phyloP scores from a whole-genome alignment of 2,797 vertebrate genomes.

The Pelobates cultripes region DNA sequence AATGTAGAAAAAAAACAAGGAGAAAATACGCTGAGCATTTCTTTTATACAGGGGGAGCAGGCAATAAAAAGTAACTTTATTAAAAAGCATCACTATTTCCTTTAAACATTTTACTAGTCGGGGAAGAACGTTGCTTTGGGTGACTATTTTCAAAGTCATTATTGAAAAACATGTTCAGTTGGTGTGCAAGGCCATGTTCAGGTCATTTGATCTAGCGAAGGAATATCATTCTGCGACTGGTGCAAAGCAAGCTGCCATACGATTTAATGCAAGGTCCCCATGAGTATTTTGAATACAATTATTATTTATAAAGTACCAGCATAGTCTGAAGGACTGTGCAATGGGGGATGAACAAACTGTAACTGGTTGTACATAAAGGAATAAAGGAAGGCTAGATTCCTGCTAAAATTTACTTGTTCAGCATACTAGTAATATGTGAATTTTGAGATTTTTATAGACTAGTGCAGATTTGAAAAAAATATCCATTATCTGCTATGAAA shows the following conservation, averaged over 20 bases:
- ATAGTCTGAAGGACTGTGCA: too few relatives aligned
- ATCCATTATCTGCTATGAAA: too few relatives aligned
- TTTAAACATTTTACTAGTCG: slow-evolving; percentile 46
- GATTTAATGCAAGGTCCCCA: slow-evolving; percentile 26
- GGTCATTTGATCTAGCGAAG: slow-evolving; percentile 30
- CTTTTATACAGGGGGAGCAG: slow-evolving; percentile 49
- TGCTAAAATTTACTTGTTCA: too few relatives aligned
- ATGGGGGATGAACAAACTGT: too few relatives aligned
- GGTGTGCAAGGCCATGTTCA: slow-evolving; percentile 45
- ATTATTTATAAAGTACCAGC: too few relatives aligned
- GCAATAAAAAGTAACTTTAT: slow-evolving; percentile 55
- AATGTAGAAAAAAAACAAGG: slow-evolving; percentile 41
- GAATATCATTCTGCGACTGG: slow-evolving; percentile 7
- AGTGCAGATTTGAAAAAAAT: too few relatives aligned
- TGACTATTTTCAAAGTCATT: slow-evolving; percentile 52
- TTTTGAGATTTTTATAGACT: too few relatives aligned
- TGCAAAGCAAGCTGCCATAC: slow-evolving; percentile 16
- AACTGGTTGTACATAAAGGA: too few relatives aligned
- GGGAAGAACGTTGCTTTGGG: slow-evolving; percentile 49
- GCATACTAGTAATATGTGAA: too few relatives aligned
- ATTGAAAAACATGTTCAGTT: slow-evolving; percentile 44
- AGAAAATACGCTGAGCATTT: slow-evolving; percentile 53
- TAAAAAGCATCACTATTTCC: slow-evolving; percentile 54
- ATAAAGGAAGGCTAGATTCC: too few relatives aligned
- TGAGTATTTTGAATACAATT: slow-evolving; percentile 5